A percentile compares a stretch with the other conserved stretches of the same genome.
Conservation (phyloP, 92 coral and sea anemone species). For the Porites lobata region DNA sequence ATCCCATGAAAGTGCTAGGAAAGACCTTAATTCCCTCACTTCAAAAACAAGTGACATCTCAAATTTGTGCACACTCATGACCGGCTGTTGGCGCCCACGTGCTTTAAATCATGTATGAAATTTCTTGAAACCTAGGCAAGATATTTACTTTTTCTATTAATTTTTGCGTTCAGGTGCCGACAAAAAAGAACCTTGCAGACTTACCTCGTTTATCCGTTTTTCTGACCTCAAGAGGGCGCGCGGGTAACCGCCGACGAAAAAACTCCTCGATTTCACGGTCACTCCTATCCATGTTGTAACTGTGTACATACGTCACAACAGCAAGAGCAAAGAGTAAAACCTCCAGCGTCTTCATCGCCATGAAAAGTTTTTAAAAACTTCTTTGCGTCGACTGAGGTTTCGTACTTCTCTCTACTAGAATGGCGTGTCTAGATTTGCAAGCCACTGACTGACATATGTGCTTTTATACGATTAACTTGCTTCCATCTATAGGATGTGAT, state of each 20-base stretch:
- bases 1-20: no score
- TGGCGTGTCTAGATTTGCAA: neutral
- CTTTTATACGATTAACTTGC: neutral
- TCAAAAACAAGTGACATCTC: no score
- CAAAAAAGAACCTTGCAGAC: neutral
- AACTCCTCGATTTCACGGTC: neutral
- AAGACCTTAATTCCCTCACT: no score
- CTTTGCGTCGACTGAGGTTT: neutral
- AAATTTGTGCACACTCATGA: no score
- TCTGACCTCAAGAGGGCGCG: neutral
- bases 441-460: neutral
- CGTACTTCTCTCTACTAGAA: neutral
- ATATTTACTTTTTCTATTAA: no score
- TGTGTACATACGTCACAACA: neutral
- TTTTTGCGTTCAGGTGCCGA: no score
- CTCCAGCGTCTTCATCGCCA: neutral
- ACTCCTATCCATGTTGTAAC: neutral
- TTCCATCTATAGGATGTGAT: neutral
- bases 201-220: constrained; percentile 4
- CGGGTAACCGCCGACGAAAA: neutral
- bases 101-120: no score
- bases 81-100: no score
- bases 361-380: neutral
- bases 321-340: neutral
- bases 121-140: no score